Conservation (phyloP, 1,140 invertebrate genomes). For the Drosophila teissieri region DNA sequence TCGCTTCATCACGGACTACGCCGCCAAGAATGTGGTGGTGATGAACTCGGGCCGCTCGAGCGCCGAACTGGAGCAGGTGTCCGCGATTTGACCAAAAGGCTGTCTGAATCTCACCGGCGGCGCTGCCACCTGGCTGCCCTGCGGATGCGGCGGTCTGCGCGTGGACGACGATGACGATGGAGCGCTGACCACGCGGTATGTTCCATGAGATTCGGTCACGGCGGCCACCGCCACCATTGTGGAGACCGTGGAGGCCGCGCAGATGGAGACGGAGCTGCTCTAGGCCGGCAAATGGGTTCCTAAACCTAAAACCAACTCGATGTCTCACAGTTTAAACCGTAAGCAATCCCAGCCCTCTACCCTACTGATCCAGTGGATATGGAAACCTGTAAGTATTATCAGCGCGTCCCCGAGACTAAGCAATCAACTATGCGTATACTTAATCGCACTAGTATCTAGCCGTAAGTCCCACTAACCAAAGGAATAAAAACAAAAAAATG, state of each 20-base stretch:
- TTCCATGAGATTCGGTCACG: conserved; percentile 83
- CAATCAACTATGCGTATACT: conserved; percentile 70
- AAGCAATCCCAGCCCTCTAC: conserved; percentile 24
- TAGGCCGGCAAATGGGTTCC: conserved; percentile 65
- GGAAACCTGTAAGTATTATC: conserved; percentile 75
- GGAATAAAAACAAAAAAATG: not conserved
- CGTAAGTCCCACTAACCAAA: conserved; percentile 26
- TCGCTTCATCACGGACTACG: conserved; percentile 84
- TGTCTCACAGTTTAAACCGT: conserved; percentile 9
- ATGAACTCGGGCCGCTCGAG: conserved; percentile 84
- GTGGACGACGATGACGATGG: conserved; percentile 74
- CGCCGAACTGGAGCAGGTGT: conserved; percentile 84
- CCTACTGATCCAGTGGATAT: conserved; percentile 6
- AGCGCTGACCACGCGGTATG: conserved; percentile 71
- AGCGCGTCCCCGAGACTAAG: conserved; percentile 55
- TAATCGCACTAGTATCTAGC: conserved; percentile 61
- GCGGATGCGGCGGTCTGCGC: conserved; percentile 46
- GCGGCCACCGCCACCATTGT: conserved; percentile 76
- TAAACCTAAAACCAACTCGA: conserved; percentile 52
- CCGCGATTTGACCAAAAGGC: conserved; percentile 85
- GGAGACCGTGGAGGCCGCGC: conserved; percentile 73
- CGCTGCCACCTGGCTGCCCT: conserved; percentile 44
- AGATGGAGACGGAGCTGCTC: conserved; percentile 77
- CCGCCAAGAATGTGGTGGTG: conserved; percentile 82
- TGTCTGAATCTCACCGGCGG: conserved; percentile 17